A percentile compares a stretch with the other conserved stretches of the same genome.
These are phyloP conservation scores for Malthinus flaveolus DNA, from an alignment of 2,888 invertebrate genomes.

Conservation along the genomic window DNA sequence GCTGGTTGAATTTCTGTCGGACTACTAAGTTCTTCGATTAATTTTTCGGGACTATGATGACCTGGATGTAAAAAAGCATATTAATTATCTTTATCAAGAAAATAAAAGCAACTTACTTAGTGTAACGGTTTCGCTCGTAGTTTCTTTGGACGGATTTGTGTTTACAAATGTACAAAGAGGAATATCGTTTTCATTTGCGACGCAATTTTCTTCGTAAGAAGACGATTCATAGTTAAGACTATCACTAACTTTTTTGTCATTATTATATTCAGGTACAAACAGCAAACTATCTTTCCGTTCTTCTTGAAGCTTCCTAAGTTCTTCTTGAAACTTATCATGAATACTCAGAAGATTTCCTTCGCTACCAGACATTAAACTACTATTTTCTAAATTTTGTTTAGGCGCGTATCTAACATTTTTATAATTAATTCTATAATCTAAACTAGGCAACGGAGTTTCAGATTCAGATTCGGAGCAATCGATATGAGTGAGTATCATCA, in stretches of 20 bases:
- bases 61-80: not conserved
- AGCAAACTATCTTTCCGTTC: constrained; percentile 53
- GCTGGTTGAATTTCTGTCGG: constrained; percentile 48
- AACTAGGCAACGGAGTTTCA: constrained; percentile 54
- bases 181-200: not conserved
- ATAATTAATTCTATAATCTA: constrained; percentile 49
- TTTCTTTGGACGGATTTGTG: constrained; percentile 1
- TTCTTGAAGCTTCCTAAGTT: constrained; percentile 57
- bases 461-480: constrained; percentile 65
- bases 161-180: constrained; percentile 19
- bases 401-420: constrained; percentile 52
- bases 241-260: constrained; percentile 16
- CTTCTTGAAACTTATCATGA: constrained; percentile 60
- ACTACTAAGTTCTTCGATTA: constrained; percentile 48
- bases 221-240: constrained; percentile 17
- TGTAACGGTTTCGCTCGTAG: not conserved
- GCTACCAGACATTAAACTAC: constrained; percentile 56
- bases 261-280: constrained; percentile 52
- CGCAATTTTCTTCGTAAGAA: constrained; percentile 9
- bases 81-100: not conserved
- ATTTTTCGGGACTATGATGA: constrained; percentile 32
- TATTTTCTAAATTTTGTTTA: constrained; percentile 48
- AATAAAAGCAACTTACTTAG: constrained; percentile 11
- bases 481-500: constrained; percentile 69
- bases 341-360: constrained; percentile 61